Evolutionary conservation across 2,888 invertebrate species (phyloP).

Genomic region (Deilephila elpenor): DNA sequence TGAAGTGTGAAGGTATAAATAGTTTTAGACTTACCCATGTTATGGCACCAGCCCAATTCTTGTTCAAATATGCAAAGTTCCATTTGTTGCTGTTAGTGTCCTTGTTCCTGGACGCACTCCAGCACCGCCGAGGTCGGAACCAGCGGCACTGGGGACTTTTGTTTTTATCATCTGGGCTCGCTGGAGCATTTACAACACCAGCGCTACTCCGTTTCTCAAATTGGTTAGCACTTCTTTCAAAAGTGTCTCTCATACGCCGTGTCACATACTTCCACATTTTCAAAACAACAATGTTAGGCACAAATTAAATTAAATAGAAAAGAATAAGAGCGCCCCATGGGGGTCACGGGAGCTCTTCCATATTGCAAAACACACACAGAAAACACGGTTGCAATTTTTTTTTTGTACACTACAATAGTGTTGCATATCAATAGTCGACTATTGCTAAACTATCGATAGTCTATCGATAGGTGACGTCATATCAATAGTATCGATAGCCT

Average conservation of each 20-base stretch:
- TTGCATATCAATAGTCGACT: too few species aligned
- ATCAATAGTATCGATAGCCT: too few species aligned
- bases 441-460: too few species aligned
- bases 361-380: neutral
- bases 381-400: too few species aligned
- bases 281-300: slow-evolving; percentile 18
- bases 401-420: too few species aligned
- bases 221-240: slow-evolving; percentile 78
- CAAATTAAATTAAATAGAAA: neutral
- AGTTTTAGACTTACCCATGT: slow-evolving; percentile 73
- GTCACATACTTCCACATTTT: slow-evolving; percentile 84
- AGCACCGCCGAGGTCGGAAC: slow-evolving; percentile 62
- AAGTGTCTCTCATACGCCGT: slow-evolving; percentile 77
- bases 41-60: slow-evolving; percentile 80
- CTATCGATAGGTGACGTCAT: too few species aligned
- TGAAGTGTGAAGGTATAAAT: slow-evolving; percentile 26
- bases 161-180: slow-evolving; percentile 59
- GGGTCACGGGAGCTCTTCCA: slow-evolving; percentile 11
- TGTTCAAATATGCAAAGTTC: slow-evolving; percentile 74
- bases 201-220: slow-evolving; percentile 78
- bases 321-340: slow-evolving; percentile 35
- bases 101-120: slow-evolving; percentile 53
- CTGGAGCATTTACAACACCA: slow-evolving; percentile 62
- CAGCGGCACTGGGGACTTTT: slow-evolving; percentile 57
- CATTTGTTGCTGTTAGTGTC: slow-evolving; percentile 71